These are phyloP conservation scores for Octonoba sinensis DNA, from an alignment of 2,888 invertebrate genomes.

Conservation along the genomic window DNA sequence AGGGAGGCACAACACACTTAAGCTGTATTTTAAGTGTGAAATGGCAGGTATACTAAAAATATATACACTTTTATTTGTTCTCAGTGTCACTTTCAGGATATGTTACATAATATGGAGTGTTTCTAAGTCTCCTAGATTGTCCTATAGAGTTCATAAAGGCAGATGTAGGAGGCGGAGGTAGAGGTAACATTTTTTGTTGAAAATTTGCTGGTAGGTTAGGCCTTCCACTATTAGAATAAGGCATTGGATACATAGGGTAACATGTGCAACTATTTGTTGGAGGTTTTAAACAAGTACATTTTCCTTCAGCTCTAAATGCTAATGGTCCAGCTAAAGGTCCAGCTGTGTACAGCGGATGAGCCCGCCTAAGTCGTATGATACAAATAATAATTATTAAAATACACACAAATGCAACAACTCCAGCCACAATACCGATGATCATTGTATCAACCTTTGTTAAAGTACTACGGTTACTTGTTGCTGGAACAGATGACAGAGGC, in stretches of 20 bases:
- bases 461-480: conserved; percentile 43
- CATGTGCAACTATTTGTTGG: conserved; percentile 67
- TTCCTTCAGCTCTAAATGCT: conserved; percentile 69
- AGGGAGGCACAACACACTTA: too few species aligned
- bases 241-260: conserved; percentile 70
- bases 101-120: conserved; percentile 70
- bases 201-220: conserved; percentile 68
- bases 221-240: conserved; percentile 65
- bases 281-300: conserved; percentile 75
- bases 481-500: conserved; percentile 33
- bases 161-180: conserved; percentile 67
- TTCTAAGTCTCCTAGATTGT: conserved; percentile 54
- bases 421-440: conserved; percentile 95
- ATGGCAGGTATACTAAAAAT: too few species aligned
- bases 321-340: conserved; percentile 76
- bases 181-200: conserved; percentile 70
- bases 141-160: conserved; percentile 47
- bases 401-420: conserved; percentile 90
- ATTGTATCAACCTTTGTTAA: conserved; percentile 89
- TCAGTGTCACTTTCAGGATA: conserved; percentile 71
- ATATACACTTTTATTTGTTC: conserved; percentile 65
- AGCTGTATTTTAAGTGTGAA: too few species aligned
- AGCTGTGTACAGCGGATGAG: conserved; percentile 76
- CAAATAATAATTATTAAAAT: conserved; percentile 88
- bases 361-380: conserved; percentile 79